A percentile compares a stretch with the other conserved stretches of the same genome.
Conservation (phyloP, 2,888 invertebrate genomes). For the Balanococcus diminutus region DNA sequence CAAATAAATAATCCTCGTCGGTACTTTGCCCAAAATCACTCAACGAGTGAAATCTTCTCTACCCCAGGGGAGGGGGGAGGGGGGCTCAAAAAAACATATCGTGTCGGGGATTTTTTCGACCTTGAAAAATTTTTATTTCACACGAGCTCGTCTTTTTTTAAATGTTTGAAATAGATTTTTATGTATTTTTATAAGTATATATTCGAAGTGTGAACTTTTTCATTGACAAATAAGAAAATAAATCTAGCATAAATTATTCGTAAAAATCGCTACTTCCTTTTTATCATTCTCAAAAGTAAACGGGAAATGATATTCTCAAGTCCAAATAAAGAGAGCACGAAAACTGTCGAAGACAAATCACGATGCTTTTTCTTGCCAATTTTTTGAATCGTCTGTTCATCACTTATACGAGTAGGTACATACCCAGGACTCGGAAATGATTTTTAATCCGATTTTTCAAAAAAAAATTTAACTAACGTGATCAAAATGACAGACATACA, state of each 20-base stretch:
- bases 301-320: background rate
- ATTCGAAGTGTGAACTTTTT: background rate
- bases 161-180: background rate
- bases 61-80: too few species aligned
- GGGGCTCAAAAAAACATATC: background rate
- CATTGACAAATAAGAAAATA: background rate
- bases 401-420: too few species aligned
- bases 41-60: background rate
- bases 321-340: background rate
- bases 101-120: background rate
- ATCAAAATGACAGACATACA: too few species aligned
- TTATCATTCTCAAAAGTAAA: background rate
- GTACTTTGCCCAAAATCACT: background rate
- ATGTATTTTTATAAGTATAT: background rate
- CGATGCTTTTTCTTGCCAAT: background rate
- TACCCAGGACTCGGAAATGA: too few species aligned
- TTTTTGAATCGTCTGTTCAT: background rate
- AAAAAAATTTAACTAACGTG: too few species aligned
- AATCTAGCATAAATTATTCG: background rate
- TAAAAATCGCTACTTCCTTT: background rate
- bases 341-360: background rate
- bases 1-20: background rate
- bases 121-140: background rate
- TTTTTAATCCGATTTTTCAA: too few species aligned
- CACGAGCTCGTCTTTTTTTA: background rate